Percentiles rank a stretch among this genome's conserved stretches.
These are phyloP conservation scores for Euschistus heros DNA, from an alignment of 1,140 invertebrate species.

Conservation along the genomic window DNA sequence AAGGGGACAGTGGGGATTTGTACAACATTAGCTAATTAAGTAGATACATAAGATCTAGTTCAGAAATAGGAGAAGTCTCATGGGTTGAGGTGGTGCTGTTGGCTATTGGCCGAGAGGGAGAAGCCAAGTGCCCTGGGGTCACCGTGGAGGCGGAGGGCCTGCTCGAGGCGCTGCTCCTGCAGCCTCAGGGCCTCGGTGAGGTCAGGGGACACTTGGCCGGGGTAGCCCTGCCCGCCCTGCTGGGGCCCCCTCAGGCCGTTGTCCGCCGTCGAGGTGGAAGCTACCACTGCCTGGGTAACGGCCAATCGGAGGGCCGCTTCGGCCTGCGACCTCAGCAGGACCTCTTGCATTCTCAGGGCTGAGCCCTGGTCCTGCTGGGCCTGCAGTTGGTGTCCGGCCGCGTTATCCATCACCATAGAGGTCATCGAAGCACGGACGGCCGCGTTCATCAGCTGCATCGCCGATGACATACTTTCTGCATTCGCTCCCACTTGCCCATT, in stretches of 20 bases:
- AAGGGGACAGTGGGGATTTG: conserved; percentile 1
- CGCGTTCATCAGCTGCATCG: conserved; percentile 33
- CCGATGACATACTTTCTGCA: conserved; percentile 29
- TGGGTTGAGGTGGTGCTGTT: conserved; percentile 32
- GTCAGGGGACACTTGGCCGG: conserved; percentile 42
- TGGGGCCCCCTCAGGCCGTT: conserved; percentile 1
- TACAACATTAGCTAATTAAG: conserved; percentile 15
- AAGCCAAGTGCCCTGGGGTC: conserved; percentile 53
- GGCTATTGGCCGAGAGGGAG: conserved; percentile 38
- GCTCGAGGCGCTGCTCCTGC: conserved; percentile 68
- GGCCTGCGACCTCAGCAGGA: conserved; percentile 66
- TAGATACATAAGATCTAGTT: conserved; percentile 17
- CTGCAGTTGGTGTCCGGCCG: conserved; percentile 36
- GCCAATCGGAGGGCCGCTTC: conserved; percentile 69
- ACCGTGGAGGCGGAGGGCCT: conserved; percentile 64
- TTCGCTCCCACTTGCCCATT: conserved; percentile 28
- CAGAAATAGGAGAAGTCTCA: conserved; percentile 31
- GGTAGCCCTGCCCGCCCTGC: conserved; percentile 16
- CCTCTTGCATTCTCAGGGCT: conserved; percentile 64
- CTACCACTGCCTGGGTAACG: conserved; percentile 49
- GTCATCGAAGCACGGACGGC: conserved; percentile 37
- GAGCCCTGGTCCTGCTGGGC: conserved; percentile 39
- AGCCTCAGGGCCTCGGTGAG: conserved; percentile 59
- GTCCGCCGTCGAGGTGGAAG: conserved; percentile 37
- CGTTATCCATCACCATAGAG: conserved; percentile 38